Base-by-base conservation (phyloP, 2,797 vertebrate genomes). In the Arctocebus calabarensis region DNA sequence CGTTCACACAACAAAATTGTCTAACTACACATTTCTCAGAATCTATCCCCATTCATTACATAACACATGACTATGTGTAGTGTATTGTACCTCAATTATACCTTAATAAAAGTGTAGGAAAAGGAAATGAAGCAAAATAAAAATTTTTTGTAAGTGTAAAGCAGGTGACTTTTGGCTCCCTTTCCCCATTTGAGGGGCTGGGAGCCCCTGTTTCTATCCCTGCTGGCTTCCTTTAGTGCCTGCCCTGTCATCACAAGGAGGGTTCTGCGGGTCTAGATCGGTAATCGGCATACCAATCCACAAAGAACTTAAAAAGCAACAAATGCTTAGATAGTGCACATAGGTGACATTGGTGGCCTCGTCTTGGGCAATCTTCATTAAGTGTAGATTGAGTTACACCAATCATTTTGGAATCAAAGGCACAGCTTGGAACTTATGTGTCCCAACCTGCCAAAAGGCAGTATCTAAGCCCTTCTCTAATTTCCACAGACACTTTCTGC, bases 281-380 rank as follows among this genome's bases (percentile, higher is more conserved):
- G 43, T 29, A 22, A 52, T 64, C 75, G 86, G 12, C 48, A 75
- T 45, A 29, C 37, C 64, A 6, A 43, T n/a, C 62, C 52, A 29
- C 29, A 66, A 84, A 78, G 27, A 96, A 75, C 74, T 75, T 27
- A 90, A 83, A 96, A 59, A 29, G 23, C 29, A 78, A 34, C 29
- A 81, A 19, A 92, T 79, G 11, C 57, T 93, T 84, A 84, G 62
- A 55, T 79, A 52, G 73, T 73, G 34, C 79, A 55, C 73, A 20
- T 68, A 20, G 1, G 5, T 96, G 85, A 96, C 74, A 85, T 4
- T 0, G 0, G 40, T 70, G 73, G n/a, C 91, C 82, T 91, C 20
- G 2, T 96, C 48, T 84, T 66, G n/a, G 62, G 48, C 92, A 48
- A 95, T 93, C 94, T 92, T 87, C 20, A 3, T 96, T 66, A 85